Conservation (phyloP, 2,797 vertebrate species). For the Gila robusta region DNA sequence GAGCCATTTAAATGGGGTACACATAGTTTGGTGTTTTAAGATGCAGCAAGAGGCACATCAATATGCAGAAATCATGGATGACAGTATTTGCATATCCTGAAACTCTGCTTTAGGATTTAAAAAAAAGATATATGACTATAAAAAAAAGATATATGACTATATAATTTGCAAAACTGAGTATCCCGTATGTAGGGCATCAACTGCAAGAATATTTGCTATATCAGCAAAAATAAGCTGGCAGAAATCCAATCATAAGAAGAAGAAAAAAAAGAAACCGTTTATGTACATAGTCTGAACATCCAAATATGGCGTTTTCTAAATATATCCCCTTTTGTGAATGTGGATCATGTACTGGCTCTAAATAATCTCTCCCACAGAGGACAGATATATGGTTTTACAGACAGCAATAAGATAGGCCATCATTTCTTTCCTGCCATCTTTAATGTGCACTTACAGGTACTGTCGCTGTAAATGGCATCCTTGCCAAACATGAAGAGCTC, state of each 20-base stretch:
- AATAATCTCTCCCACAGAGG: not conserved
- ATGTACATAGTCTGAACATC: not conserved
- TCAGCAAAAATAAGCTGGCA: not conserved
- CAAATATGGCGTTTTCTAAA: conserved; percentile 13
- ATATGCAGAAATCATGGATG: not conserved
- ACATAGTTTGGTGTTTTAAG: not conserved
- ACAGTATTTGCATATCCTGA: not conserved
- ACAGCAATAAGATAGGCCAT: conserved; percentile 21
- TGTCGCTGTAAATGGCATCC: conserved; percentile 98
- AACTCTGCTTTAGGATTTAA: not conserved
- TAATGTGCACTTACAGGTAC: conserved; percentile 88
- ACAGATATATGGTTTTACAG: not conserved
- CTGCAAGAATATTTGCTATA: not conserved
- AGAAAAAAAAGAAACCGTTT: not conserved
- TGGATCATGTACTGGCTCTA: not conserved
- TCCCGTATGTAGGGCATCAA: not conserved
- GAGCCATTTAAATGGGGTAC: not conserved
- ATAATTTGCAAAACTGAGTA: not conserved
- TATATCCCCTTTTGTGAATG: not conserved
- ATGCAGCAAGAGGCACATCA: not conserved
- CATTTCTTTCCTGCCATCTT: conserved; percentile 5
- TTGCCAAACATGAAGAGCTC: conserved; percentile 99
- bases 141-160: not conserved
- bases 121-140: not conserved
- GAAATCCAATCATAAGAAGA: not conserved